These are phyloP conservation scores for Drosophila ohnishii DNA, from an alignment of 1,140 invertebrate genomes.

Conservation along the genomic window DNA sequence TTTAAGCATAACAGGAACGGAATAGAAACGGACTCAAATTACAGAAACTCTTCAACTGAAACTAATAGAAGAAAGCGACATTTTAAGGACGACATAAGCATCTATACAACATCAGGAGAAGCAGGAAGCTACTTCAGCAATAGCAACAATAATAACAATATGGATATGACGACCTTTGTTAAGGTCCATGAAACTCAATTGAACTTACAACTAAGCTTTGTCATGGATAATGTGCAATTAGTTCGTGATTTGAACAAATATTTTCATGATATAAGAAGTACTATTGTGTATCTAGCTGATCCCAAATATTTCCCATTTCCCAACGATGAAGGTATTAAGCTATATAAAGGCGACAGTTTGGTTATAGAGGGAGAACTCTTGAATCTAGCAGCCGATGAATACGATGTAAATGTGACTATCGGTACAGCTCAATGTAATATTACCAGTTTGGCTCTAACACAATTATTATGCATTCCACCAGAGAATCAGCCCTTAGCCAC, in stretches of 20 bases:
- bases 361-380: conserved; percentile 97
- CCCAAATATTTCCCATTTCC: conserved; percentile 95
- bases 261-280: conserved; percentile 90
- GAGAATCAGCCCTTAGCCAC: conserved; percentile 92
- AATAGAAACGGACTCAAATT: not conserved
- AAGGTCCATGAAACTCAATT: conserved; percentile 85
- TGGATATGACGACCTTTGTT: conserved; percentile 69
- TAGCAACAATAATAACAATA: conserved; percentile 21
- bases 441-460: conserved; percentile 93
- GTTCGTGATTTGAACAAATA: conserved; percentile 95
- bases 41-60: conserved; percentile 21
- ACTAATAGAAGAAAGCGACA: conserved; percentile 11
- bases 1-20: conserved; percentile 20
- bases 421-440: conserved; percentile 95
- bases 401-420: conserved; percentile 96
- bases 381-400: conserved; percentile 95
- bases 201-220: conserved; percentile 91
- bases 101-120: conserved; percentile 49
- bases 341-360: conserved; percentile 96
- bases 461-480: conserved; percentile 95
- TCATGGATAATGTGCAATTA: conserved; percentile 97
- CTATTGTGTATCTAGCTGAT: conserved; percentile 95
- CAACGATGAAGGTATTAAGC: conserved; percentile 89
- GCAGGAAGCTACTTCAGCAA: conserved; percentile 38
- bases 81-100: conserved; percentile 45